Base-by-base conservation (phyloP, 2,113 vertebrate species). In the Salvelinus fontinalis region DNA sequence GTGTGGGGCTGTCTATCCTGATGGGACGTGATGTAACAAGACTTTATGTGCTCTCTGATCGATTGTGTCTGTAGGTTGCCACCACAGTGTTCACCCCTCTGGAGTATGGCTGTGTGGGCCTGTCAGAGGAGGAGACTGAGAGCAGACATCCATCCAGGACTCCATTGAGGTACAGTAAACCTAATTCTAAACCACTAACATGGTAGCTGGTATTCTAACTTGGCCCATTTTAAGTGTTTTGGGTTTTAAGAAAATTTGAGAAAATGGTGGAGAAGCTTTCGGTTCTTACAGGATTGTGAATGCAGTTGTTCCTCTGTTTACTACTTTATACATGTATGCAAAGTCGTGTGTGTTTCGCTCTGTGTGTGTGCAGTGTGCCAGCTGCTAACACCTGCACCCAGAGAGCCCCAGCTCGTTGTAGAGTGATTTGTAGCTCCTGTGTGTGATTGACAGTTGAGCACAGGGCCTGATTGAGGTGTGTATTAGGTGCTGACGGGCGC, bases 41-140 rank as follows among this genome's bases (percentile, higher is more conserved):
- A 5, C 49, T 16, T 13, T 54, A 14, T 18, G 16, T 54, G 49
- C 16, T 18, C 14, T 18, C 49, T 54, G 51, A 16, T 54, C 51
- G 12, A 2, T 14, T 54, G 51, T 54, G 12, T 18, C 51, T 7
- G 13, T 18, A 99, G 97, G 95, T 98, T 8, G 91, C 97, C 39
- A 99, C 97, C 0, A 96, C 97, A 0, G 95, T 99, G 72, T 99
- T 99, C 84, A 99, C 97, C 12, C 97, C 97, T 0, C 85, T 99
- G 2, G 97, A 99, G 65, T 99, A 98, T 0, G 94, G 95, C 81
- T 97, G 95, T 62, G 95, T 99, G 31, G 98, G 97, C 26, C 83
- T 99, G 31, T 96, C 97, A 0, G 97, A 98, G 85, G 96, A 97
- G 87, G 93, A 91, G 8, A 96, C 97, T 0, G 87, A 92, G 79